These are phyloP conservation scores for Actinia equina DNA, from an alignment of 64 coral and sea anemone species.

Conservation along the genomic window DNA sequence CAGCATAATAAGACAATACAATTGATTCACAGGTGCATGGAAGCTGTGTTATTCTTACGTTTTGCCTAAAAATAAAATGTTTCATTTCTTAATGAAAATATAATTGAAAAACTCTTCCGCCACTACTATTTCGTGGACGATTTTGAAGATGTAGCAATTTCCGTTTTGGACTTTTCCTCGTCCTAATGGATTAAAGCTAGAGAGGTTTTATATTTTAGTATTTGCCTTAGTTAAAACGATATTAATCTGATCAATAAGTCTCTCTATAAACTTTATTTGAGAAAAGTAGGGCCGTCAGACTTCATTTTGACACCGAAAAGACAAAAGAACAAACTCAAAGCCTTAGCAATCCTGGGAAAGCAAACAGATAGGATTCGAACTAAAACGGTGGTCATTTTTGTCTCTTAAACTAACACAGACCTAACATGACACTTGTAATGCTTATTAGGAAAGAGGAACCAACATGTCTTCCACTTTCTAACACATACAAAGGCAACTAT, in stretches of 20 bases:
- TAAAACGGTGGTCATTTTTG: slow-evolving; percentile 25
- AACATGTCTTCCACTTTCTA: slow-evolving; percentile 28
- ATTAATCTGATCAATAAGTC: slow-evolving; percentile 17
- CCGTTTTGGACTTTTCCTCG: background rate
- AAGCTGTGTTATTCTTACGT: background rate
- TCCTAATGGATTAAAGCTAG: slow-evolving; percentile 10
- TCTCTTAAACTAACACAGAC: slow-evolving; percentile 4
- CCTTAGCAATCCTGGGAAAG: background rate
- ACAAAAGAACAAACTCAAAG: background rate
- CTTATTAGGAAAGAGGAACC: slow-evolving; percentile 49
- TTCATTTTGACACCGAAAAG: slow-evolving; percentile 6
- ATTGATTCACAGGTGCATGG: background rate
- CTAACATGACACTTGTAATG: slow-evolving; percentile 18
- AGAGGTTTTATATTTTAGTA: background rate
- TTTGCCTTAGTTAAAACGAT: slow-evolving; percentile 17
- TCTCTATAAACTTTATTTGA: slow-evolving; percentile 24
- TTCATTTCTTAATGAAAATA: slow-evolving; percentile 17
- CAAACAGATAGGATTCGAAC: slow-evolving; percentile 16
- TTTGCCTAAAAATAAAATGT: background rate
- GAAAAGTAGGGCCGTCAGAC: background rate
- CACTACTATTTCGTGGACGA: background rate
- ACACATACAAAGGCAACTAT: slow-evolving; percentile 49
- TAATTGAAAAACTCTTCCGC: background rate
- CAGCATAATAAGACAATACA: background rate
- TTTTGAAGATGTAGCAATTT: slow-evolving; percentile 12